Conservation (phyloP, 2,113 vertebrate species). For the Mobula birostris region DNA sequence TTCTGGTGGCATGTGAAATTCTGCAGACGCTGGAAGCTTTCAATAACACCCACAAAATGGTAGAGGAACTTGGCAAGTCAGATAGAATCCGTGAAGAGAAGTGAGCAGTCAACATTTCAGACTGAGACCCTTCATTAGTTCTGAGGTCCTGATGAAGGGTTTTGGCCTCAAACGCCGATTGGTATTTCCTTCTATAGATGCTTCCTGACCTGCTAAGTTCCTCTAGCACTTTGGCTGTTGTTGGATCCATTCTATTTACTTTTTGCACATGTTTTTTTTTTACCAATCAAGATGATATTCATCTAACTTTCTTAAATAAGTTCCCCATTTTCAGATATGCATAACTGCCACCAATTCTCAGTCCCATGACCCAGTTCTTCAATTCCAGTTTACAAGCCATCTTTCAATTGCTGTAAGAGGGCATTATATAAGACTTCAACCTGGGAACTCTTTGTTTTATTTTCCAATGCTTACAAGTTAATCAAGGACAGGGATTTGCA, state of each 20-base stretch:
- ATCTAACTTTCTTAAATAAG: background rate
- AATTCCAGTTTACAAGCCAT: background rate
- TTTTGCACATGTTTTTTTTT: background rate
- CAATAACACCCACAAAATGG: too few relatives aligned
- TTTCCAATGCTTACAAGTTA: background rate
- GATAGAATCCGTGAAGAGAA: too few relatives aligned
- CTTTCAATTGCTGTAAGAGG: background rate
- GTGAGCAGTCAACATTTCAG: too few relatives aligned
- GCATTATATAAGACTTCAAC: background rate
- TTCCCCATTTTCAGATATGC: background rate
- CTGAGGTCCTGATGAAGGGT: too few relatives aligned
- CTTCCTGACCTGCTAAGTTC: too few relatives aligned
- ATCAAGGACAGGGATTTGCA: background rate
- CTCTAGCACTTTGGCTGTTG: too few relatives aligned
- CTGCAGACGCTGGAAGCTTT: too few relatives aligned
- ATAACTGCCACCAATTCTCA: background rate
- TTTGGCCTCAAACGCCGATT: too few relatives aligned
- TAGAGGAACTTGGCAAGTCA: too few relatives aligned
- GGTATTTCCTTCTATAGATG: too few relatives aligned
- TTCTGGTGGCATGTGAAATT: too few relatives aligned
- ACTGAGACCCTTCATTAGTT: too few relatives aligned
- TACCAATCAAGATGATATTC: background rate
- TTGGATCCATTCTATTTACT: background rate
- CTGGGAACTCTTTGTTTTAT: background rate
- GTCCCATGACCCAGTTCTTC: background rate